A percentile compares a stretch with the other conserved stretches of the same genome.
Evolutionary conservation across 2,888 invertebrate genomes (phyloP).

Genomic region (Altica lythri): DNA sequence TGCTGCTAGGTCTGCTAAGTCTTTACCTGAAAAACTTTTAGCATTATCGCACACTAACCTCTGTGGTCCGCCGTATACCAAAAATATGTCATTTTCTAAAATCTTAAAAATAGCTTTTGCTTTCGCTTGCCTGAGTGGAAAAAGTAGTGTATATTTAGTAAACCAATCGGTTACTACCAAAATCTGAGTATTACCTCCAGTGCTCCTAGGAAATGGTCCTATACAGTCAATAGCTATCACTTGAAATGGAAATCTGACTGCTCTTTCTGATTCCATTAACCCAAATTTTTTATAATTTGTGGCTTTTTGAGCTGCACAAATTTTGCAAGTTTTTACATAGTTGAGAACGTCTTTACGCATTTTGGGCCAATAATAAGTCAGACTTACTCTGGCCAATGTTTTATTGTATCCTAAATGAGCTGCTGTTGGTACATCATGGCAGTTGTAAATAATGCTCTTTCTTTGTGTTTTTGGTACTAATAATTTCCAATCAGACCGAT

Average conservation of each 20-base stretch:
- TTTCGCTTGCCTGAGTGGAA: constrained; percentile 23
- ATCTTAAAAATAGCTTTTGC: constrained; percentile 18
- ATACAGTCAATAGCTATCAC: constrained; percentile 33
- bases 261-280: constrained; percentile 35
- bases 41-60: constrained; percentile 34
- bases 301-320: constrained; percentile 36
- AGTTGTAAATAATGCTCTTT: constrained; percentile 22
- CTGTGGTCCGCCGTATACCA: constrained; percentile 32
- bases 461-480: constrained; percentile 35
- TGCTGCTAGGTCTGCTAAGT: constrained; percentile 15
- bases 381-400: constrained; percentile 30
- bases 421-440: constrained; percentile 30
- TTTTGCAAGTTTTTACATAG: constrained; percentile 32
- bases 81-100: constrained; percentile 27
- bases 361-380: constrained; percentile 35
- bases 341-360: constrained; percentile 33
- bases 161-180: constrained; percentile 31
- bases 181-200: constrained; percentile 25
- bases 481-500: constrained; percentile 36
- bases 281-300: constrained; percentile 26
- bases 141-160: constrained; percentile 25
- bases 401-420: constrained; percentile 37
- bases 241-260: constrained; percentile 34
- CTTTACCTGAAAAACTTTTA: constrained; percentile 22
- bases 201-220: constrained; percentile 34